Base-by-base conservation (phyloP, 2,888 invertebrate genomes). In the Ernsta delagoae region DNA sequence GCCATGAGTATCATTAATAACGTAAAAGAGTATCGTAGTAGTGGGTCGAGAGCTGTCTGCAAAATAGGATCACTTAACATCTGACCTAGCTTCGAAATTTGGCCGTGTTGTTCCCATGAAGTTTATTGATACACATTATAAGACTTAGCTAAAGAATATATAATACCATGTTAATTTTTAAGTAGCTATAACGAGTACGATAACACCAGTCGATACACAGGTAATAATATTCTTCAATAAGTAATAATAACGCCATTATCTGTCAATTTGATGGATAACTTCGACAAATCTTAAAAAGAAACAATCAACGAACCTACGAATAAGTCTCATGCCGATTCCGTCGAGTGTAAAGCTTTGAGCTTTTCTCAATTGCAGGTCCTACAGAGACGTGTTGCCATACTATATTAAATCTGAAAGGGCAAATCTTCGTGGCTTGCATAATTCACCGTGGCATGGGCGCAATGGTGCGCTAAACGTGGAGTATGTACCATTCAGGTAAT, bases 381-480 rank as follows among this genome's bases (percentile, higher is more conserved):
- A 95, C 75, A 76, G 88, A 0, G 95, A 95, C 0, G 94, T 95
- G 0, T 77, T 95, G 69, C 94, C 93, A 3, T 95, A 95, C 78
- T 96, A 94, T 77, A 84, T 94, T 9, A 95, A 95, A 83, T 95
- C 95, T 0, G 96, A 96, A 83, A 85, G 90, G 43, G 93, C 94
- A 5, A 80, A 86, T 70, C 92, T 94, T 6, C 83, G 84, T 3
- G 89, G 93, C 0, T 75, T 93, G 50, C 85, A 88, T 57, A 82
- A 92, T 9, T 93, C 94, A 0, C 86, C 88, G 0, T 96, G 94
- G 83, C 96, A 96, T 78, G 94, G 94, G 9, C 90, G 85, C 8
- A 91, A 94, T 12, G 97, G 97, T 0, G 94, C 94, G 56, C 81
- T 96, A 39, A 93, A 84, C 59, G 94, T 95, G 0, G 95, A 96